These are phyloP conservation scores for Thalpophila matura DNA, from an alignment of 2,888 invertebrate species.

Conservation along the genomic window DNA sequence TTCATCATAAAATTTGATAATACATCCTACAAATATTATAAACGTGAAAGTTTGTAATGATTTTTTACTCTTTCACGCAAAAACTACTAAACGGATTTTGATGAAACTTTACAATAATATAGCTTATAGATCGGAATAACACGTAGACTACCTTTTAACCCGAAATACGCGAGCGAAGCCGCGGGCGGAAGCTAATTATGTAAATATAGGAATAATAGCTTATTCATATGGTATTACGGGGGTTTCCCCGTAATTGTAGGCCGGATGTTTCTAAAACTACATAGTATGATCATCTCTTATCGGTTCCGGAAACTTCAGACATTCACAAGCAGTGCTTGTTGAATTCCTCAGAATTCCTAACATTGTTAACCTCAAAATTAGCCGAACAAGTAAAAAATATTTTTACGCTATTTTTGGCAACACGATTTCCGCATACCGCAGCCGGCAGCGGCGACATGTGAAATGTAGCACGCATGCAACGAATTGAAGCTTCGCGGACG, in stretches of 20 bases:
- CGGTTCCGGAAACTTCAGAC: neutral
- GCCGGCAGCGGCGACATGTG: constrained; percentile 27
- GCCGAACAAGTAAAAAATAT: constrained; percentile 28
- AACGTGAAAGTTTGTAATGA: too few species aligned
- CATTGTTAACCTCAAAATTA: constrained; percentile 28
- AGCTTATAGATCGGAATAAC: too few species aligned
- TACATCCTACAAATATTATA: neutral
- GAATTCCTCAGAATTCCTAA: constrained; percentile 12
- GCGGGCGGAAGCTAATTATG: neutral
- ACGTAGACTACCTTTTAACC: too few species aligned
- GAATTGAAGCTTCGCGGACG: constrained; percentile 37
- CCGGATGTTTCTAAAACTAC: neutral
- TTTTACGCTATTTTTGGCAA: constrained; percentile 54
- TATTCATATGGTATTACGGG: neutral
- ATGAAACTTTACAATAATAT: too few species aligned
- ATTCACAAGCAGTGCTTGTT: neutral
- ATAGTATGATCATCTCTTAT: neutral
- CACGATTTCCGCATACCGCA: constrained; percentile 55
- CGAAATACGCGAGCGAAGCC: too few species aligned
- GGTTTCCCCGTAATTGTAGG: constrained; percentile 1
- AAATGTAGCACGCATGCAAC: constrained; percentile 49
- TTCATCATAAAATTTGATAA: neutral
- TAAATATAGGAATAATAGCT: neutral
- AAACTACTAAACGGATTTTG: too few species aligned
- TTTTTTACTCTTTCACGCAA: too few species aligned